phyloP scores from a whole-genome alignment of 2,888 invertebrate species.

The Prosapia bicincta region DNA sequence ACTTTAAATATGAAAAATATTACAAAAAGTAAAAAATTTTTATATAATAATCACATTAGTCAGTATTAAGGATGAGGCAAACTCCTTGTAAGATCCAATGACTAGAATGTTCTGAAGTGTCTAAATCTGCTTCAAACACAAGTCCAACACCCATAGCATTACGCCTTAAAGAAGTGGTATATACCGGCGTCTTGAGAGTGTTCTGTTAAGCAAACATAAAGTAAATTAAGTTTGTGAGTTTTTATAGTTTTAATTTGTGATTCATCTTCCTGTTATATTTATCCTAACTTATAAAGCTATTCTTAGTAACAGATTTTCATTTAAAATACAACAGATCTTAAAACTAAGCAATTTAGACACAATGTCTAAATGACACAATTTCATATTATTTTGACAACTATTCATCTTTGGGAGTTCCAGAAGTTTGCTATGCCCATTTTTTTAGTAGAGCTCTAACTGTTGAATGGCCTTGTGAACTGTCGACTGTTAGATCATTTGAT shows the following conservation, averaged over 20 bases:
- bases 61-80: constrained; percentile 81
- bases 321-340: neutral
- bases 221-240: neutral
- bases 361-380: too few species aligned
- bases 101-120: constrained; percentile 75
- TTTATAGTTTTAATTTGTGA: too few species aligned
- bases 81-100: constrained; percentile 91
- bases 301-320: too few species aligned
- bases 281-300: neutral
- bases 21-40: too few species aligned
- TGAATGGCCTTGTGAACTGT: too few species aligned
- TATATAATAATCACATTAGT: constrained; percentile 48
- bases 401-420: too few species aligned
- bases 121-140: constrained; percentile 85
- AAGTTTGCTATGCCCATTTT: too few species aligned
- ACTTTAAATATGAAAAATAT: too few species aligned
- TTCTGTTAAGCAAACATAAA: constrained; percentile 55
- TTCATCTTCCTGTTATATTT: neutral
- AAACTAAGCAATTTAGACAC: too few species aligned
- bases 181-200: constrained; percentile 83
- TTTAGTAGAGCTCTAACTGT: too few species aligned
- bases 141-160: constrained; percentile 91
- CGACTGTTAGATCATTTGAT: too few species aligned
- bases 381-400: too few species aligned
- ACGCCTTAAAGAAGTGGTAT: constrained; percentile 79